Conservation (phyloP, 2,888 invertebrate genomes). For the Pristionchus fissidentatus region DNA sequence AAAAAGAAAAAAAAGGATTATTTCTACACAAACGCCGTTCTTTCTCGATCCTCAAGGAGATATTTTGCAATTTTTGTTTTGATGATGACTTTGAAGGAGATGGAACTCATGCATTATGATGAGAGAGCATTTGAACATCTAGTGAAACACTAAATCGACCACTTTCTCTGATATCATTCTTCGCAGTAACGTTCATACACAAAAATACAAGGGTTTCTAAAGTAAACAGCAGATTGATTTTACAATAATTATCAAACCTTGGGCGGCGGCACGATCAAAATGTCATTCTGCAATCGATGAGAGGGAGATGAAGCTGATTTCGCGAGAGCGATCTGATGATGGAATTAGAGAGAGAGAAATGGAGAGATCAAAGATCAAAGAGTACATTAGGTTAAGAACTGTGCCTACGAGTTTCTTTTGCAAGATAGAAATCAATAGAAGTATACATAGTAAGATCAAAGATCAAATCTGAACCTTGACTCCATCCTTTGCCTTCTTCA, state of each 20-base stretch:
- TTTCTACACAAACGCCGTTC: neutral
- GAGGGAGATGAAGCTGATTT: slow-evolving; percentile 17
- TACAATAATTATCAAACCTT: neutral
- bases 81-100: too few species aligned
- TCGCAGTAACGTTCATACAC: too few species aligned
- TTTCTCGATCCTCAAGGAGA: too few species aligned
- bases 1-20: too few species aligned
- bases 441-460: neutral
- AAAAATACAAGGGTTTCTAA: too few species aligned
- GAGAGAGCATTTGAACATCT: neutral
- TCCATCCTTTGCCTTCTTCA: slow-evolving; percentile 39
- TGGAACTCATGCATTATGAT: too few species aligned
- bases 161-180: too few species aligned
- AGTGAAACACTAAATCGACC: neutral
- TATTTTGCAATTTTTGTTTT: neutral
- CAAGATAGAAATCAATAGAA: neutral
- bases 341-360: neutral
- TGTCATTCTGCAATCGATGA: slow-evolving; percentile 70
- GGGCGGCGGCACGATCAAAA: slow-evolving; percentile 69
- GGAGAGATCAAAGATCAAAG: neutral
- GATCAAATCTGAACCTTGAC: slow-evolving; percentile 43
- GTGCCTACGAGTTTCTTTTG: neutral
- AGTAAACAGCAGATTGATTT: too few species aligned
- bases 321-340: slow-evolving; percentile 30
- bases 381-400: too few species aligned